A percentile compares a stretch with the other conserved stretches of the same genome.
These are phyloP conservation scores for Psittacula echo DNA, from an alignment of 2,797 vertebrate species.

Conservation along the genomic window DNA sequence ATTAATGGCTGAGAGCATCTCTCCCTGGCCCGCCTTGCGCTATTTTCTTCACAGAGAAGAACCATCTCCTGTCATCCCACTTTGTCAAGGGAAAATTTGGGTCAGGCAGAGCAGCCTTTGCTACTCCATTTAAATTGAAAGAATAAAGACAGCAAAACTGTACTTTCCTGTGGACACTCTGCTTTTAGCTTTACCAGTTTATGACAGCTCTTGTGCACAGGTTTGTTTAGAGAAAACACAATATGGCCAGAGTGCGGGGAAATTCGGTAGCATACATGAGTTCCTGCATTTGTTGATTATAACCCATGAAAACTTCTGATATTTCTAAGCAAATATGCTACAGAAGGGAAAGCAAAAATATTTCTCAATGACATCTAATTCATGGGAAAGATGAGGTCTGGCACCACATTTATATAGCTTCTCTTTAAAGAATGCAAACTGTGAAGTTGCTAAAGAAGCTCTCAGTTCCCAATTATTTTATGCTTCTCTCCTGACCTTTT, in stretches of 20 bases:
- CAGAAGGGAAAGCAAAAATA: background rate
- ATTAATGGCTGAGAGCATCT: background rate
- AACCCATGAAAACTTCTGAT: background rate
- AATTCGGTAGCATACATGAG: background rate
- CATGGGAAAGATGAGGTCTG: background rate
- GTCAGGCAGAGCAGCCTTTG: background rate
- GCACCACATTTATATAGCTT: background rate
- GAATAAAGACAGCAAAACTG: background rate
- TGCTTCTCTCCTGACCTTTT: background rate
- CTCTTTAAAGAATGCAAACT: background rate
- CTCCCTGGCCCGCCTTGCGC: background rate
- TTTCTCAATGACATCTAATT: background rate
- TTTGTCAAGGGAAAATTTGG: background rate
- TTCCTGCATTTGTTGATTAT: background rate
- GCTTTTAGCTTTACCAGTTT: background rate
- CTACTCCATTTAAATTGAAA: background rate
- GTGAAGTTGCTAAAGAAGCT: background rate
- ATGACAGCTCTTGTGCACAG: background rate
- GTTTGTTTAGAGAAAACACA: constrained; percentile 55
- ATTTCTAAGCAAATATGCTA: background rate
- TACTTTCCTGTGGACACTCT: background rate
- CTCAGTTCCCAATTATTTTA: background rate
- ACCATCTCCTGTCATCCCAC: background rate
- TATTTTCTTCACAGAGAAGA: background rate
- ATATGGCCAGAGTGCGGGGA: background rate